Evolutionary conservation across 1,140 invertebrate species (phyloP).

Genomic region (Drosophila parvula): DNA sequence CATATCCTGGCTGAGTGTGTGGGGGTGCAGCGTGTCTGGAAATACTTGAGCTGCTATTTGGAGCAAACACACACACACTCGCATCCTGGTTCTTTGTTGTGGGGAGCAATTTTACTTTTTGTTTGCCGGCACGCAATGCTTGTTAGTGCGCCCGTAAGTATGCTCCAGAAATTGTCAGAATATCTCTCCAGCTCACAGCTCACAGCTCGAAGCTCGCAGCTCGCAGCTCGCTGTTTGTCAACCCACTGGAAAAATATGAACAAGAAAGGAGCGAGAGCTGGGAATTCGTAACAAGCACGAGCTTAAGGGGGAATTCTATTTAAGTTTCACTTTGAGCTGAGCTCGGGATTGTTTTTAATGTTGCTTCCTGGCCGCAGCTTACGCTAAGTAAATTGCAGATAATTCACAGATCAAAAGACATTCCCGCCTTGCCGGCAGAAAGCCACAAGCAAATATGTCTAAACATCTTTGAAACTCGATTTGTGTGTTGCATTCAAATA

Average conservation of each 20-base stretch:
- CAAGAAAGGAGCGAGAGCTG: constrained; percentile 10
- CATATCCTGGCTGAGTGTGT: constrained; percentile 41
- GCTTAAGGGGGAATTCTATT: constrained; percentile 14
- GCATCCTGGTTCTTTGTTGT: constrained; percentile 55
- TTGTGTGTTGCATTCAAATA: constrained; percentile 40
- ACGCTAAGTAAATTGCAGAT: constrained; percentile 30
- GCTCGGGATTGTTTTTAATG: constrained; percentile 34
- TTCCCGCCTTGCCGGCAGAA: constrained; percentile 26
- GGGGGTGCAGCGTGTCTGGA: constrained; percentile 58
- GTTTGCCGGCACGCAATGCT: constrained; percentile 71
- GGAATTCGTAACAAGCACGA: constrained; percentile 18
- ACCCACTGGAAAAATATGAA: constrained; percentile 8
- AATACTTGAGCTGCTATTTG: constrained; percentile 74
- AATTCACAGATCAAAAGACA: constrained; percentile 15
- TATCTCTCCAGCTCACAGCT: constrained; percentile 38
- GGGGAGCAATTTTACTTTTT: constrained; percentile 58
- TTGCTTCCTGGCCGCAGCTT: not conserved
- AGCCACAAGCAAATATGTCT: constrained; percentile 29
- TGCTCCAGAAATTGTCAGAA: constrained; percentile 62
- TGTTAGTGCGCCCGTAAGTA: constrained; percentile 66
- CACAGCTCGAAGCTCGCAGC: constrained; percentile 10
- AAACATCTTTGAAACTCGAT: constrained; percentile 54
- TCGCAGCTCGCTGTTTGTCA: constrained; percentile 26
- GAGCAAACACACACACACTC: constrained; percentile 39
- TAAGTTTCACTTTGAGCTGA: constrained; percentile 35